Percentiles rank a stretch among this genome's conserved stretches.
Conservation (phyloP, 2,888 invertebrate species). For the Carterocephalus palaemon region DNA sequence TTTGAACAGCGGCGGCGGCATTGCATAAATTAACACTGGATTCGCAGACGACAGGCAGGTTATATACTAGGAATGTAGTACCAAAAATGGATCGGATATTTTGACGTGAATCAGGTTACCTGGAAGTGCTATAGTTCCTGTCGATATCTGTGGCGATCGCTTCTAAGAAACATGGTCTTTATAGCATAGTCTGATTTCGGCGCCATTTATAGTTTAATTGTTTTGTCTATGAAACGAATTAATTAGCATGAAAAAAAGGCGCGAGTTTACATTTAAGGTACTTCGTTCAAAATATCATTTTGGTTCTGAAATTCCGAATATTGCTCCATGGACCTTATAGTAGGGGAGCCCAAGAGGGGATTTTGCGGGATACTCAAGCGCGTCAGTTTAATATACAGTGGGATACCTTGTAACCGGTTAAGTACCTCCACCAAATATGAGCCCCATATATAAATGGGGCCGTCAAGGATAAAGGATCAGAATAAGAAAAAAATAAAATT, state of each 20-base stretch:
- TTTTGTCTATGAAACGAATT: conserved; percentile 5
- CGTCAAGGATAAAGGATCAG: no score
- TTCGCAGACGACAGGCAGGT: conserved; percentile 39
- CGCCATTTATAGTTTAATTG: conserved; percentile 25
- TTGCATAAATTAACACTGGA: conserved; percentile 41
- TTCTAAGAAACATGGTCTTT: conserved; percentile 35
- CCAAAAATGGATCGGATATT: conserved; percentile 14
- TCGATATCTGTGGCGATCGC: conserved; percentile 37
- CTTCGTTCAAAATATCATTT: no score
- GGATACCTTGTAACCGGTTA: no score
- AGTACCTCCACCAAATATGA: no score
- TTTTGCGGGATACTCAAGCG: no score
- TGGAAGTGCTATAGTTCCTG: conserved; percentile 34
- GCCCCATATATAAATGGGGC: no score
- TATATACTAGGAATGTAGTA: conserved; percentile 20
- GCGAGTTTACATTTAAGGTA: conserved; percentile 6
- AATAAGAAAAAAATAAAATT: no score
- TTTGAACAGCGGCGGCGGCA: conserved; percentile 22
- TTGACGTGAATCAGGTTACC: conserved; percentile 33
- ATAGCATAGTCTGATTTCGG: conserved; percentile 29
- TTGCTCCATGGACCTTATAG: no score
- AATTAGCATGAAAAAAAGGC: conserved; percentile 7
- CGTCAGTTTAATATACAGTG: no score
- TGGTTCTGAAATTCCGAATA: no score
- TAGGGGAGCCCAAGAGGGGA: no score